A percentile compares a stretch with the other conserved stretches of the same genome.
These are phyloP conservation scores for Oryzias javanicus DNA, from an alignment of 2,113 vertebrate species.

Conservation along the genomic window DNA sequence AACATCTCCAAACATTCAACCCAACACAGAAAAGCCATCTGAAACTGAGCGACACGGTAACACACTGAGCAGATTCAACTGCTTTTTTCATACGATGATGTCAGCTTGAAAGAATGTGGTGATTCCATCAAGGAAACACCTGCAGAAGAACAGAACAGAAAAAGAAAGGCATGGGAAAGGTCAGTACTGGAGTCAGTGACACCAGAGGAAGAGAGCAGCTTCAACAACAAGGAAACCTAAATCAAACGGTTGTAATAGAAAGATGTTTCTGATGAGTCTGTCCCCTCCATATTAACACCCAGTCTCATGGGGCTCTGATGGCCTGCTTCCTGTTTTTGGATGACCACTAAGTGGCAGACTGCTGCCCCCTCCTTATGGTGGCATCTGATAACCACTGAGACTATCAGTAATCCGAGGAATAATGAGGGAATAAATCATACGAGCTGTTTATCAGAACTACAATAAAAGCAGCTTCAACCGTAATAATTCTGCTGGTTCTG, in stretches of 20 bases:
- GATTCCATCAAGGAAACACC: conserved; percentile 40
- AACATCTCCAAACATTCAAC: too few relatives aligned
- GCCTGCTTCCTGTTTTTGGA: conserved; percentile 55
- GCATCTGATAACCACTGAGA: conserved; percentile 48
- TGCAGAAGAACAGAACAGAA: conserved; percentile 5
- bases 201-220: background rate
- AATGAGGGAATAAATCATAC: conserved; percentile 29
- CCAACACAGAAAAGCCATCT: too few relatives aligned
- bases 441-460: conserved; percentile 21
- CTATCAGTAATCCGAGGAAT: conserved; percentile 19
- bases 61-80: too few relatives aligned
- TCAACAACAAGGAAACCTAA: too few relatives aligned
- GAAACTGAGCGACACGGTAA: too few relatives aligned
- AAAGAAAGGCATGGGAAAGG: too few relatives aligned
- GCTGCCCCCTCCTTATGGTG: background rate
- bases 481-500: too few relatives aligned
- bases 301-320: conserved; percentile 57
- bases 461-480: too few relatives aligned
- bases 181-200: background rate
- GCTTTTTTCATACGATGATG: conserved; percentile 22
- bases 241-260: background rate
- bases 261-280: conserved; percentile 9
- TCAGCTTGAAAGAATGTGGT: conserved; percentile 41
- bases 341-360: conserved; percentile 35
- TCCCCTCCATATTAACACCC: conserved; percentile 53